Base-by-base conservation (phyloP, 1,140 invertebrate genomes). In the Zaprionus vittiger region DNA sequence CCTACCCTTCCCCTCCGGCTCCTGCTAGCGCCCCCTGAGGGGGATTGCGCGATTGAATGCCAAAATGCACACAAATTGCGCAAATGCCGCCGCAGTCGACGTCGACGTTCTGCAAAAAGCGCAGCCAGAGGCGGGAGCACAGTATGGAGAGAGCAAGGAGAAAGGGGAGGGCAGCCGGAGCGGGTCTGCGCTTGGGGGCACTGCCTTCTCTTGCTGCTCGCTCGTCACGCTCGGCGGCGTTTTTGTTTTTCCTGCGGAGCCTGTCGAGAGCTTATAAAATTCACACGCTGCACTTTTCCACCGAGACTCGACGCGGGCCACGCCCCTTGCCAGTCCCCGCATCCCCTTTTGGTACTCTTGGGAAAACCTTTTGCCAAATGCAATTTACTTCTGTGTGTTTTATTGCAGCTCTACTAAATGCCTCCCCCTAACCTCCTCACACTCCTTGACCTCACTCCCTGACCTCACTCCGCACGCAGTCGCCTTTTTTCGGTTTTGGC, bases 61-160 rank as follows among this genome's bases (percentile, higher is more conserved):
- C 84, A 89, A 73, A 87, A 87, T 89, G 81, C 83, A 83, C 83
- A 84, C 83, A 85, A 85, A 86, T 85, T 85, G 83, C 75, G 67
- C 68, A 80, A 77, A 87, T 64, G 67, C 52, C 57, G 73, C 63
- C 60, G 83, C 79, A 79, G 63, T 68, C 77, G 31, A 34, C 31
- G 67, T 67, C 72, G 28, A 31, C 28, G 57, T 60, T 20, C n/a
- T 60, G 62, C 5, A 24, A 66, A 83, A 85, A 81, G 82, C 65
- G 70, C 75, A 68, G 57, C 24, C 44, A 55, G 61, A 1, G 14
- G 12, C 7, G 38, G 6, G 4, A 15, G 9, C 28, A 56, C 20
- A 54, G 38, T 17, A 41, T 24, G 67, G 22, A 31, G 37, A 47
- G 67, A 66, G 56, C 59, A 62, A 20, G 7, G 38, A 17, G 24